These are phyloP conservation scores for Melanotaenia duboulayi DNA, from an alignment of 2,113 vertebrate genomes.

Conservation along the genomic window DNA sequence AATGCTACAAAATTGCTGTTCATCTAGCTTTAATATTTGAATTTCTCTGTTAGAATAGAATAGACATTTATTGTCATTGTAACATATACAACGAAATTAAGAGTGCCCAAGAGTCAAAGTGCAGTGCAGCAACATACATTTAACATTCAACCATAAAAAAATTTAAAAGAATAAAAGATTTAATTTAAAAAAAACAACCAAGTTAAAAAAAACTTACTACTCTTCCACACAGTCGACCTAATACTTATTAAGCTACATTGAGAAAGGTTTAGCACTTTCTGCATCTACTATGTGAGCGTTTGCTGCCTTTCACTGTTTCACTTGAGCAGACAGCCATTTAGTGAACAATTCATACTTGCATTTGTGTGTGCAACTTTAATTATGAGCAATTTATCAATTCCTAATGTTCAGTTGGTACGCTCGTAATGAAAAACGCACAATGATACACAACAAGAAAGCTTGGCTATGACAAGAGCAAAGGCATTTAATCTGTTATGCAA, in stretches of 20 bases:
- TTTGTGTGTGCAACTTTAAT: background rate
- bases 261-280: background rate
- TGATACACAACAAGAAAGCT: conserved; percentile 1
- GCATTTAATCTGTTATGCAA: conserved; percentile 35
- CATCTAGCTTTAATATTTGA: background rate
- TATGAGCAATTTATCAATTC: conserved; percentile 12
- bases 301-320: background rate
- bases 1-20: background rate
- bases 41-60: background rate
- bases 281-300: background rate
- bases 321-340: background rate
- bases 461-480: conserved; percentile 8
- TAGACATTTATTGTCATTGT: too few species aligned
- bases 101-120: too few species aligned
- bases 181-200: too few species aligned
- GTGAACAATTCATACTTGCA: background rate
- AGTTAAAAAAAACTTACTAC: too few species aligned
- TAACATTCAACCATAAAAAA: too few species aligned
- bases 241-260: too few species aligned
- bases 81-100: too few species aligned
- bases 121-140: too few species aligned
- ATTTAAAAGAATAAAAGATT: too few species aligned
- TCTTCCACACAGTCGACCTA: too few species aligned
- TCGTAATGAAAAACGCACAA: conserved; percentile 6
- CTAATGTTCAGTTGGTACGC: background rate